Conservation (phyloP, 2,888 invertebrate genomes). For the Allolobophora icterica region DNA sequence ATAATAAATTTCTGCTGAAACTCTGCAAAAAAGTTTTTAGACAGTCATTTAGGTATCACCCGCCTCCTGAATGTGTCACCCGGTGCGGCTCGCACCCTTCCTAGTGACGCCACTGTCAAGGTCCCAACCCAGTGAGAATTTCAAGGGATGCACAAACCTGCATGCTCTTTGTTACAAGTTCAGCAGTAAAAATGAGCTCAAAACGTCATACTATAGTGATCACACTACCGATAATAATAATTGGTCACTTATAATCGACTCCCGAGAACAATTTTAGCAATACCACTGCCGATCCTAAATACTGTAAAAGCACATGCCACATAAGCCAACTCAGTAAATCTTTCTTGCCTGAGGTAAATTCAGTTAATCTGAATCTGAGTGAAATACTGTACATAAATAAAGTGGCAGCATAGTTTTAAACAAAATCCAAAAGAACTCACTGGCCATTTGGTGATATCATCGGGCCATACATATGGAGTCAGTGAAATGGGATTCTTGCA, state of each 20-base stretch:
- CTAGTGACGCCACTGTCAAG: no score
- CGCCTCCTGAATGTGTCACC: no score
- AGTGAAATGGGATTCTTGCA: constrained; percentile 92
- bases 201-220: not conserved
- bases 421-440: constrained; percentile 65
- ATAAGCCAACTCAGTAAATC: not conserved
- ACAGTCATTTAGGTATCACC: no score
- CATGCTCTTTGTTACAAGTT: no score
- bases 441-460: constrained; percentile 98
- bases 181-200: not conserved
- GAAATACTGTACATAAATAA: not conserved
- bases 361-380: not conserved
- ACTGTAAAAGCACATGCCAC: not conserved
- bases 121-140: no score
- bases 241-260: not conserved
- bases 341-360: not conserved
- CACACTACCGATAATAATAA: not conserved
- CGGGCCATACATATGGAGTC: constrained; percentile 95
- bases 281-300: not conserved
- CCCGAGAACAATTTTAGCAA: not conserved
- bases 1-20: no score
- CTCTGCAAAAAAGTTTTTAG: no score
- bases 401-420: not conserved
- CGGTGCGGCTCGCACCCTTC: no score
- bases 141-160: no score